phyloP scores from a whole-genome alignment of 1,140 invertebrate genomes.

The Ceratosolen fusciceps region DNA sequence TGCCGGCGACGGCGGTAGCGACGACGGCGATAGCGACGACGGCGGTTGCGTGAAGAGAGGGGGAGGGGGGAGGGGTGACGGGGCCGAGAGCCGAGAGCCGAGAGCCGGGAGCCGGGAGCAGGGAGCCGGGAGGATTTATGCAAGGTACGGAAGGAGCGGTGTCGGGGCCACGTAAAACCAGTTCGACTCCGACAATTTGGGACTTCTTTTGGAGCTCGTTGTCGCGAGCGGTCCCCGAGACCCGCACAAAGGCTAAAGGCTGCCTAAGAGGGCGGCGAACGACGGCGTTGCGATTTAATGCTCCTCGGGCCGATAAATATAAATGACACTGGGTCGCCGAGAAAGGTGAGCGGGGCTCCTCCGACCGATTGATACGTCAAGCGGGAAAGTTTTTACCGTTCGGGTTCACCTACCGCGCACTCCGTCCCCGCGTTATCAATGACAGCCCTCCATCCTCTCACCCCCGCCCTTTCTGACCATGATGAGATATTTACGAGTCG shows the following conservation, averaged over 20 bases:
- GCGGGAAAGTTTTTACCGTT: too few species aligned
- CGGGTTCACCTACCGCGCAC: too few species aligned
- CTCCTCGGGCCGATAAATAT: background rate
- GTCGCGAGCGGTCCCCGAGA: background rate
- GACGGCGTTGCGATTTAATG: background rate
- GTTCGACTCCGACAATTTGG: conserved; percentile 34
- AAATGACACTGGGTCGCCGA: background rate
- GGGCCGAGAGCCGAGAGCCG: conserved; percentile 7
- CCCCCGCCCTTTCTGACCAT: too few species aligned
- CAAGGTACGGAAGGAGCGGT: background rate
- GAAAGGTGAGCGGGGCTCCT: background rate
- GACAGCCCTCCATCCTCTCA: background rate
- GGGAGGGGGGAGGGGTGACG: background rate
- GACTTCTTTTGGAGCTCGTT: conserved; percentile 8
- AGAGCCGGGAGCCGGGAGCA: background rate
- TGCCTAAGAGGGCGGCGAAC: background rate
- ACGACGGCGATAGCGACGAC: background rate
- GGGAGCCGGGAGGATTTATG: conserved; percentile 15
- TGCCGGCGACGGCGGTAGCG: background rate
- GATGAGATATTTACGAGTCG: conserved; percentile 13
- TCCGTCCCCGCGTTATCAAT: background rate
- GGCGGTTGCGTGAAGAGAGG: background rate
- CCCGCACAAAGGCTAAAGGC: conserved; percentile 1
- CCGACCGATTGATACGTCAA: conserved; percentile 26
- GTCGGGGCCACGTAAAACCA: conserved; percentile 2